These are phyloP conservation scores for Xestia rhomboidea DNA, from an alignment of 2,888 invertebrate species.

Conservation along the genomic window DNA sequence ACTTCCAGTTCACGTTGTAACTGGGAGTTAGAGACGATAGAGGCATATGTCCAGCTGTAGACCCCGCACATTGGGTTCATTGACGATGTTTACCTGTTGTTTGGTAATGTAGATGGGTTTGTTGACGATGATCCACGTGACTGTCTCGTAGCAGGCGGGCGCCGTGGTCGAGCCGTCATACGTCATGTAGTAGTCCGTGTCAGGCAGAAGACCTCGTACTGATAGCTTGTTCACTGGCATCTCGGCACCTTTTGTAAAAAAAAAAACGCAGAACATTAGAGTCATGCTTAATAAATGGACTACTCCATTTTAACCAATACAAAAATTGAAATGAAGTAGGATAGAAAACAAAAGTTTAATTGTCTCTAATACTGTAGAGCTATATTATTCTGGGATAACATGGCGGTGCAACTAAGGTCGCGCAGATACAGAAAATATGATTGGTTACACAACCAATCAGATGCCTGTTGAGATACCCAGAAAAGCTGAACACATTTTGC, in stretches of 20 bases:
- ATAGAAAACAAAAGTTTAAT: background rate
- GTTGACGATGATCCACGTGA: constrained; percentile 99
- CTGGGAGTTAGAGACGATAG: background rate
- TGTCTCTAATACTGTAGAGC: background rate
- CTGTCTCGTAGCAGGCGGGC: constrained; percentile 99
- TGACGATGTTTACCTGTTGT: constrained; percentile 94
- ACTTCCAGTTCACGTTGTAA: background rate
- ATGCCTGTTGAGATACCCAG: background rate
- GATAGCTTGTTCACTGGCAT: constrained; percentile 96
- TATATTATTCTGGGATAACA: background rate
- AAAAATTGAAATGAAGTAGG: background rate
- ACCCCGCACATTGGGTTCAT: background rate
- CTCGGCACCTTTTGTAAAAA: constrained; percentile 93
- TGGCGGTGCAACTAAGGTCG: background rate
- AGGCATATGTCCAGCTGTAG: background rate
- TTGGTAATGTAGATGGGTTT: constrained; percentile 99
- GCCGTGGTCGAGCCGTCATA: constrained; percentile 99
- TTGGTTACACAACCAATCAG: background rate
- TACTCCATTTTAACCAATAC: background rate
- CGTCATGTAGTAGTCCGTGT: constrained; percentile 99
- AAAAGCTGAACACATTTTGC: background rate
- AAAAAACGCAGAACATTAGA: background rate
- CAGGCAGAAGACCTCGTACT: constrained; percentile 96
- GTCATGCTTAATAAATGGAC: background rate
- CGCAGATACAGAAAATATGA: background rate